Conservation (phyloP, 2,888 invertebrate genomes). For the Pammene aurita region DNA sequence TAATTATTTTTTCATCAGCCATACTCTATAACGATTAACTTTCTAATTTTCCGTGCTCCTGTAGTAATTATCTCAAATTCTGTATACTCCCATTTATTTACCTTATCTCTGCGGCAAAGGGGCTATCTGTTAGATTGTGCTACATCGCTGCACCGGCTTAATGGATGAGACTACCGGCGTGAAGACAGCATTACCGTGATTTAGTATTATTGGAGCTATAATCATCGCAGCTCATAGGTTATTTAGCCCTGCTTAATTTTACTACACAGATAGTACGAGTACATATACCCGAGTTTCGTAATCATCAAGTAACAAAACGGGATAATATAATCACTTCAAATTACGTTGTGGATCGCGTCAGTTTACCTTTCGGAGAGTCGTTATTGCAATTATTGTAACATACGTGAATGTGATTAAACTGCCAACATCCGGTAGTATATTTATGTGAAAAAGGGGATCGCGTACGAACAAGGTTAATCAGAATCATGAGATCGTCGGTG, state of each 20-base stretch:
- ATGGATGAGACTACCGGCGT: conserved; percentile 22
- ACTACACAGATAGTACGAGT: neutral
- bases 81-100: conserved; percentile 45
- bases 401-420: conserved; percentile 47
- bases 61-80: conserved; percentile 32
- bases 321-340: conserved; percentile 28
- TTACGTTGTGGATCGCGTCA: conserved; percentile 25
- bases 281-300: conserved; percentile 9
- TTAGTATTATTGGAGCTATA: conserved; percentile 28
- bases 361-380: conserved; percentile 24
- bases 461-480: conserved; percentile 57
- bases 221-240: conserved; percentile 20
- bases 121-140: conserved; percentile 47
- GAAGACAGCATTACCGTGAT: conserved; percentile 24
- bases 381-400: conserved; percentile 31
- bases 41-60: conserved; percentile 1
- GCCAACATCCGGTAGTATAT: conserved; percentile 62
- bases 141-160: conserved; percentile 33
- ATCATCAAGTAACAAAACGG: conserved; percentile 19
- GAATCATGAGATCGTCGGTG: conserved; percentile 52
- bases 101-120: conserved; percentile 52
- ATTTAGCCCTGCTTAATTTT: conserved; percentile 21
- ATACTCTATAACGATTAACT: neutral
- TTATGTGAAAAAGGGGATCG: conserved; percentile 56
- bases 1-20: neutral